These are phyloP conservation scores for Eleutherodactylus coqui DNA, from an alignment of 2,797 vertebrate species.

Conservation along the genomic window DNA sequence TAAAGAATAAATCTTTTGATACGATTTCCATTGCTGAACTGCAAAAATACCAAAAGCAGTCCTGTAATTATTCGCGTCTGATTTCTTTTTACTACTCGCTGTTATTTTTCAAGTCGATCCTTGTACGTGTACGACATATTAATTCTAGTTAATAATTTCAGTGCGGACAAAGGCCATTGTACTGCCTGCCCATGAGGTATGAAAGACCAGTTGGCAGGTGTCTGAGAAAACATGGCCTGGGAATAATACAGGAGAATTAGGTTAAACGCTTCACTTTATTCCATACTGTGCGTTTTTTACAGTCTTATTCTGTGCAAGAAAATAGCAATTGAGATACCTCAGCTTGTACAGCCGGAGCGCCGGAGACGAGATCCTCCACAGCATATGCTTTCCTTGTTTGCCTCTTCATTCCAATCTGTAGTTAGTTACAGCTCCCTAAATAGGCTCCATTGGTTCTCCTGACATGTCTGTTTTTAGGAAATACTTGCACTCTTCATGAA, in stretches of 20 bases:
- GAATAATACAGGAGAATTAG: slow-evolving; percentile 19
- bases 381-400: not conserved
- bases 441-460: not conserved
- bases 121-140: slow-evolving; percentile 12
- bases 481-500: not conserved
- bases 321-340: not conserved
- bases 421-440: not conserved
- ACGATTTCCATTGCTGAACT: not conserved
- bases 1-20: not conserved
- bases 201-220: slow-evolving; percentile 34
- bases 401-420: not conserved
- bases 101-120: not conserved
- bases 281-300: not conserved
- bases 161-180: slow-evolving; percentile 16
- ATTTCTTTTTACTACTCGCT: slow-evolving; percentile 17
- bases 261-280: slow-evolving; percentile 15
- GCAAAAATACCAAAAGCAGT: not conserved
- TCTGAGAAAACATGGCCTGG: slow-evolving; percentile 12
- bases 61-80: slow-evolving; percentile 2
- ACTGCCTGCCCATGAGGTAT: not conserved
- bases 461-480: not conserved
- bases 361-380: not conserved
- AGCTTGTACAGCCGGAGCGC: not conserved
- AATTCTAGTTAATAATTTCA: slow-evolving; percentile 18
- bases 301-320: not conserved